Evolutionary conservation across 2,888 invertebrate genomes (phyloP).

Genomic region (Tuta absoluta): DNA sequence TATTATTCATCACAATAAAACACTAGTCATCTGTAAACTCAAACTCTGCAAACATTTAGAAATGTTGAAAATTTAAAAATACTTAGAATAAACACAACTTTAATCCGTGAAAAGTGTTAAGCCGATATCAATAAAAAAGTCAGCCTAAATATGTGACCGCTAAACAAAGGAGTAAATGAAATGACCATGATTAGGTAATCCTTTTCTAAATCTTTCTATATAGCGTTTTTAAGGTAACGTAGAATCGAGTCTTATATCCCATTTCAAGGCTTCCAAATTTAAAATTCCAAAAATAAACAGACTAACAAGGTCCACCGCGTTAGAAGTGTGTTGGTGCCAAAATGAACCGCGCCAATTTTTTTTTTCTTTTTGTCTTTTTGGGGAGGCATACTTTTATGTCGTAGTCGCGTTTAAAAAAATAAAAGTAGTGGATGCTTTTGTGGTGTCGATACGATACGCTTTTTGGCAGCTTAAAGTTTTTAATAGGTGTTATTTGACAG

Average conservation of each 20-base stretch:
- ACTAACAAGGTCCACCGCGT: slow-evolving; percentile 40
- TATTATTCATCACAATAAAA: too few relatives aligned
- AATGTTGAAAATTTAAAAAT: too few relatives aligned
- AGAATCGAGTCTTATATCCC: background rate
- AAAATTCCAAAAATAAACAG: slow-evolving; percentile 32
- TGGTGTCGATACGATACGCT: background rate
- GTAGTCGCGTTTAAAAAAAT: background rate
- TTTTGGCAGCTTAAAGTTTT: background rate
- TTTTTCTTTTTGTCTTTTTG: background rate
- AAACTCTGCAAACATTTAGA: too few relatives aligned
- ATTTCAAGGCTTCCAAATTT: background rate
- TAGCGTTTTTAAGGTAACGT: too few relatives aligned
- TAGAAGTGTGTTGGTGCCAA: slow-evolving; percentile 44
- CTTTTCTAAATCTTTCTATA: too few relatives aligned
- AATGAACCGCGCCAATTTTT: slow-evolving; percentile 28
- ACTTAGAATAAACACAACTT: too few relatives aligned
- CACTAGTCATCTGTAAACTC: too few relatives aligned
- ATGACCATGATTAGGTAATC: too few relatives aligned
- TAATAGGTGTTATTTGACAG: slow-evolving; percentile 3
- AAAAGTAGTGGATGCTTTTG: background rate
- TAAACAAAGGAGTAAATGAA: too few relatives aligned
- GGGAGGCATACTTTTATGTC: background rate
- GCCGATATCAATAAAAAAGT: too few relatives aligned
- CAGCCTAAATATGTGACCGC: too few relatives aligned
- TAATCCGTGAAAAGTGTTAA: too few relatives aligned